Evolutionary conservation across 2,888 invertebrate genomes (phyloP).

Genomic region (Cheilosia pagana): DNA sequence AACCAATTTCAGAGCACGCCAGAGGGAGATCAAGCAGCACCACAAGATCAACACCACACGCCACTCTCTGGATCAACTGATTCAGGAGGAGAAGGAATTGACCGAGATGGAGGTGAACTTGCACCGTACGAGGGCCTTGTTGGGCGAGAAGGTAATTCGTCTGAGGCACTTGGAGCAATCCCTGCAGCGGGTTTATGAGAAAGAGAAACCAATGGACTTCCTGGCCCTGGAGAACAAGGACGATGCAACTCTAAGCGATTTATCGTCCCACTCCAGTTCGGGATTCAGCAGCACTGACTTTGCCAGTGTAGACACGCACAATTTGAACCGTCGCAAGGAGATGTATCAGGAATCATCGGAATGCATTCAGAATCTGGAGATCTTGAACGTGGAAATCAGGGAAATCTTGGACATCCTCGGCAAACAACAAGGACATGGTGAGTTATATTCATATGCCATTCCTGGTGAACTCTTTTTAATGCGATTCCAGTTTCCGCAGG

Average conservation of each 20-base stretch:
- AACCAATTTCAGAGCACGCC: conserved; percentile 87
- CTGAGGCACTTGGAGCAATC: conserved; percentile 92
- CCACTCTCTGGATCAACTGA: conserved; percentile 81
- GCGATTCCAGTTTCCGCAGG: not conserved
- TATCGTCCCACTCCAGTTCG: conserved; percentile 86
- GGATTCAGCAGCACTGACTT: conserved; percentile 88
- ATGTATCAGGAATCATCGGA: conserved; percentile 87
- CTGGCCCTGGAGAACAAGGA: conserved; percentile 83
- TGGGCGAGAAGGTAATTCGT: conserved; percentile 93
- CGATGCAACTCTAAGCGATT: conserved; percentile 87
- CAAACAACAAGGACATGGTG: conserved; percentile 84
- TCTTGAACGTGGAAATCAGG: conserved; percentile 88
- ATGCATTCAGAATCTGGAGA: conserved; percentile 88
- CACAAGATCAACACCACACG: conserved; percentile 80
- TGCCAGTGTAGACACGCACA: conserved; percentile 84
- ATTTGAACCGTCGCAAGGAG: conserved; percentile 81
- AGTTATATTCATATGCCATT: conserved; percentile 24
- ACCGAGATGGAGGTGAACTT: conserved; percentile 93
- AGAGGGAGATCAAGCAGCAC: conserved; percentile 85
- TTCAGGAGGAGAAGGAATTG: conserved; percentile 91
- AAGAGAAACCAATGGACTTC: conserved; percentile 81
- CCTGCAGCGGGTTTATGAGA: conserved; percentile 85
- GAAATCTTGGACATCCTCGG: conserved; percentile 88
- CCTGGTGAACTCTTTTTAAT: not conserved
- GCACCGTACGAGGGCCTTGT: conserved; percentile 90